Base-by-base conservation (phyloP, 2,113 vertebrate genomes). In the Maccullochella peelii region DNA sequence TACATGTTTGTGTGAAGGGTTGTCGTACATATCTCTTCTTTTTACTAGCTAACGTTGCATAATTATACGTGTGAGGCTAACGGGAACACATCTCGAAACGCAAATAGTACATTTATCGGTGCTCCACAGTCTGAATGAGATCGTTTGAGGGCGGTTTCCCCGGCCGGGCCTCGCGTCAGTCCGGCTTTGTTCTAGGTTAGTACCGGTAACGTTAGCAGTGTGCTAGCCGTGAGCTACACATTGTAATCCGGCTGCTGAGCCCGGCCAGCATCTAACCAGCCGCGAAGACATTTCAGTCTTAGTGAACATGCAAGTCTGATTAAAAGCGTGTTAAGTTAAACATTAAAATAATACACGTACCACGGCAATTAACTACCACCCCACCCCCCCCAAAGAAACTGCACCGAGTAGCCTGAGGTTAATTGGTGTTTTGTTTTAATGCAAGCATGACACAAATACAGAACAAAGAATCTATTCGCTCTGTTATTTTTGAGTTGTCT, bases 171-270 rank as follows among this genome's bases (percentile, higher is more conserved):
- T 91, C 44, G n/a, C 40, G 21, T 0, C 21, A 67, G 12, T 54
- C 33, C 54, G 63, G 89, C 92, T 93, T 94, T 94, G 93, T 94
- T 93, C 91, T 86, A 33, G 33, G 33, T 4, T 33, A 7, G 14
- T n/a, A 8, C 77, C 69, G 86, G 57, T 27, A 36, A 38, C 12
- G 52, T 83, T 86, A 88, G 87, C 86, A 6, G 2, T 1, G 9
- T 67, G 91, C 71, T 92, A 93, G 44, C 82, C 0, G 40, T 0
- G 1, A 36, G 68, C 76, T 68, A 58, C 52, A 5, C 9, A 33
- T 4, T 6, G 15, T 8, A 20, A 23, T 1, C 8, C 1, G 8
- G 7, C 3, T 1, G 11, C 25, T 38, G 16, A 15, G 11, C 6
- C 36, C 1, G 42, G 2, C 10, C 8, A 33, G 47, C 16, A 0